A percentile compares a stretch with the other conserved stretches of the same genome.
Conservation (phyloP, 2,888 invertebrate genomes). For the Metallyticus violacea region DNA sequence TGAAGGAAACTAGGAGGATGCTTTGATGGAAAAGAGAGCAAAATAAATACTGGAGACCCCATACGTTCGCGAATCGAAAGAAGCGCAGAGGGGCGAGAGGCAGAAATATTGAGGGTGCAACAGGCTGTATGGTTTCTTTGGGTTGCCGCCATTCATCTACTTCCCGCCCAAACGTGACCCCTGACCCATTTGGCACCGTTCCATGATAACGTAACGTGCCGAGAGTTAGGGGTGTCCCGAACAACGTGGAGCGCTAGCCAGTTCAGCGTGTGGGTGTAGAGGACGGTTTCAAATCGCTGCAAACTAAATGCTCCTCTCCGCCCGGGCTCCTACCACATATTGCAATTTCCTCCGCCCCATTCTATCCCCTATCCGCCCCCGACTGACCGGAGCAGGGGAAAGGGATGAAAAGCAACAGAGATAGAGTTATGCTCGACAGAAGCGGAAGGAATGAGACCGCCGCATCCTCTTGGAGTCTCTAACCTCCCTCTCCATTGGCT, state of each 20-base stretch:
- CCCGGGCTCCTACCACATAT: not conserved
- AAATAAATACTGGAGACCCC: not conserved
- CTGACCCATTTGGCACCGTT: not conserved
- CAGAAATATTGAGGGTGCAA: not conserved
- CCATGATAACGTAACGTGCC: constrained; percentile 1
- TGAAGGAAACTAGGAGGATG: not conserved
- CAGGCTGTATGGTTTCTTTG: not conserved
- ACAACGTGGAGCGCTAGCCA: not conserved
- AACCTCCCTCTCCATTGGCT: constrained; percentile 13
- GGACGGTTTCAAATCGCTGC: not conserved
- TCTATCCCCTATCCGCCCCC: not conserved
- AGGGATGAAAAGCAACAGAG: not conserved
- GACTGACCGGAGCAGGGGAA: not conserved
- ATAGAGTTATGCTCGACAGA: not conserved
- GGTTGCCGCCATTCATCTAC: not conserved
- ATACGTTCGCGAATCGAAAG: not conserved
- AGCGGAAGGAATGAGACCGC: not conserved
- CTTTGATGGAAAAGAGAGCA: not conserved
- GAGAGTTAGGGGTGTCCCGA: not conserved
- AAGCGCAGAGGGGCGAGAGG: not conserved
- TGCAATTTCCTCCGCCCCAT: not conserved
- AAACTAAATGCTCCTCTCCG: not conserved
- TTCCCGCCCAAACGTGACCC: constrained; percentile 13
- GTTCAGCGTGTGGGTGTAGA: not conserved
- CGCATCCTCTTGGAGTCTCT: not conserved